Conservation (phyloP, 1,140 invertebrate genomes). For the Heliconius congener region DNA sequence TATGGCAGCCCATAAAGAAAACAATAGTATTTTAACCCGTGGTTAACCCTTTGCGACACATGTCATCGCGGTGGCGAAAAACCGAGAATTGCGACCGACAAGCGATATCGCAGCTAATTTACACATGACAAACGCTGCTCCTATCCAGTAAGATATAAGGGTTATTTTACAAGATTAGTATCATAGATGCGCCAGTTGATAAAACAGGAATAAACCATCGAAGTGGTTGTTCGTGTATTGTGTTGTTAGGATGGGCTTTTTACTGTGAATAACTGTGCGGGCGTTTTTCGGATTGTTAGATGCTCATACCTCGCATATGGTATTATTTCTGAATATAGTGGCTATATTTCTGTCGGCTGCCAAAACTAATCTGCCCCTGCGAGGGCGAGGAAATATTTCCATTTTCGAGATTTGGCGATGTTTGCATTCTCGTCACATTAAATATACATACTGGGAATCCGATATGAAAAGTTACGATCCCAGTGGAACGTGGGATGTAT, state of each 20-base stretch:
- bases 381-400: slow-evolving; percentile 13
- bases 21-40: slow-evolving; percentile 67
- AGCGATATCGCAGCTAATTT: slow-evolving; percentile 24
- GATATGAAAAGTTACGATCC: not conserved
- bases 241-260: slow-evolving; percentile 44
- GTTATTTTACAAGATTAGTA: not conserved
- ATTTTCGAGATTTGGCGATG: slow-evolving; percentile 19
- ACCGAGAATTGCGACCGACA: slow-evolving; percentile 46
- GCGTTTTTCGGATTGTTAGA: slow-evolving; percentile 62
- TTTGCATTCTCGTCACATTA: slow-evolving; percentile 23
- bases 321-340: slow-evolving; percentile 50
- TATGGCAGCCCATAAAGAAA: slow-evolving; percentile 66
- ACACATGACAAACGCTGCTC: slow-evolving; percentile 6
- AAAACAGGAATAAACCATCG: slow-evolving; percentile 24
- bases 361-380: slow-evolving; percentile 34
- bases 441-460: slow-evolving; percentile 2
- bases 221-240: slow-evolving; percentile 32
- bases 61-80: slow-evolving; percentile 57
- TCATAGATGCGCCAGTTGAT: slow-evolving; percentile 19
- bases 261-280: slow-evolving; percentile 57
- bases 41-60: slow-evolving; percentile 69
- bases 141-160: slow-evolving; percentile 15
- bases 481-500: not conserved
- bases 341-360: slow-evolving; percentile 44
- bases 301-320: slow-evolving; percentile 59